Evolutionary conservation across 1,140 invertebrate species (phyloP).

Genomic region (Apis dorsata): DNA sequence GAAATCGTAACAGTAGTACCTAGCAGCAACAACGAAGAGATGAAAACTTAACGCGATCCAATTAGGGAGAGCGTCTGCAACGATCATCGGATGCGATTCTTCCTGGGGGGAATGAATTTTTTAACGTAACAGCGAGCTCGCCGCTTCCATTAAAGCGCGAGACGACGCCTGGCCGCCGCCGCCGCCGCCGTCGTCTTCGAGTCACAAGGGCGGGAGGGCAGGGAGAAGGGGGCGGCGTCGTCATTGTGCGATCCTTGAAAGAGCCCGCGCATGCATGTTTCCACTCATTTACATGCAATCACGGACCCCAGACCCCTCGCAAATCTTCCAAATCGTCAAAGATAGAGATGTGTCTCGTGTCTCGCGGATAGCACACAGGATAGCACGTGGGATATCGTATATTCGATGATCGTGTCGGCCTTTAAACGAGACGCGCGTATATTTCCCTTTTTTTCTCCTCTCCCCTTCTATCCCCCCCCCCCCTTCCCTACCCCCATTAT

Average conservation of each 20-base stretch:
- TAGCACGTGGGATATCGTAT: constrained; percentile 17
- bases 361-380: background rate
- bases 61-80: background rate
- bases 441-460: background rate
- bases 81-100: background rate
- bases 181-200: constrained; percentile 7
- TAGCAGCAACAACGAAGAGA: too few species aligned
- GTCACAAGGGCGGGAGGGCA: constrained; percentile 27
- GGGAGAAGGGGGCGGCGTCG: background rate
- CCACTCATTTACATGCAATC: constrained; percentile 63
- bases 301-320: constrained; percentile 44
- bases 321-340: constrained; percentile 22
- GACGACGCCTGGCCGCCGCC: constrained; percentile 7
- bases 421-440: background rate
- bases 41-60: background rate
- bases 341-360: constrained; percentile 13
- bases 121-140: constrained; percentile 3
- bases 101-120: constrained; percentile 30
- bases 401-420: background rate
- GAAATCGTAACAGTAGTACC: background rate
- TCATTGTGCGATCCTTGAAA: constrained; percentile 62
- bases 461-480: background rate
- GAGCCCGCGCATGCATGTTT: constrained; percentile 51
- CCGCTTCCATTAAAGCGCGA: constrained; percentile 35
- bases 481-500: constrained; percentile 6